Conservation (phyloP, 2,888 invertebrate genomes). For the Chaitophorus viminalis region DNA sequence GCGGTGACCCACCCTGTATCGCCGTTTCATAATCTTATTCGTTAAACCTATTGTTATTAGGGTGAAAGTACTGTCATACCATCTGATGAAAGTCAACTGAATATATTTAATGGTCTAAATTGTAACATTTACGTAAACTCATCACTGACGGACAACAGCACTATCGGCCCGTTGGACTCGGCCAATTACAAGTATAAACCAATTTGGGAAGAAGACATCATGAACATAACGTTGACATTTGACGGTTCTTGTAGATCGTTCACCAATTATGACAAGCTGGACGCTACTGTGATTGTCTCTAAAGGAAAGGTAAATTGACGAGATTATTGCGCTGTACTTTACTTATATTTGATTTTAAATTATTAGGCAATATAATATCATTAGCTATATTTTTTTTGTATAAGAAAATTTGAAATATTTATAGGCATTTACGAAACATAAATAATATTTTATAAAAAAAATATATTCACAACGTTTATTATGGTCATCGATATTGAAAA, state of each 20-base stretch:
- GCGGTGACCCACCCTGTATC: not conserved
- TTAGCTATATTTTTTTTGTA: too few relatives aligned
- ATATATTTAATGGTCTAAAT: slow-evolving; percentile 25
- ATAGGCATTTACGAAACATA: too few relatives aligned
- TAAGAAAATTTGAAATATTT: too few relatives aligned
- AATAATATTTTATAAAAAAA: too few relatives aligned
- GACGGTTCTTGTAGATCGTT: not conserved
- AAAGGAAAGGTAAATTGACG: slow-evolving; percentile 5
- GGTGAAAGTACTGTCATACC: slow-evolving; percentile 38
- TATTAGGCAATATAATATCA: too few relatives aligned
- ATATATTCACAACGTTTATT: too few relatives aligned
- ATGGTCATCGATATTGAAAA: too few relatives aligned
- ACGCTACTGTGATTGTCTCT: not conserved
- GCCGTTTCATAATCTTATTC: not conserved
- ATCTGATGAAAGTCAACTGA: not conserved
- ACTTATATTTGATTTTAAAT: too few relatives aligned
- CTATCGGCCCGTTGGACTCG: not conserved
- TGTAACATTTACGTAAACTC: slow-evolving; percentile 6
- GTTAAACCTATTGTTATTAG: not conserved
- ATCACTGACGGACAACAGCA: not conserved
- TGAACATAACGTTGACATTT: not conserved
- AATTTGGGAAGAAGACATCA: not conserved
- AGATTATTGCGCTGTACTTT: too few relatives aligned
- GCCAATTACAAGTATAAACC: not conserved
- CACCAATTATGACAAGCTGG: not conserved